A percentile compares a stretch with the other conserved stretches of the same genome.
Evolutionary conservation across 1,140 invertebrate genomes (phyloP).

Genomic region (Drosophila ambigua): DNA sequence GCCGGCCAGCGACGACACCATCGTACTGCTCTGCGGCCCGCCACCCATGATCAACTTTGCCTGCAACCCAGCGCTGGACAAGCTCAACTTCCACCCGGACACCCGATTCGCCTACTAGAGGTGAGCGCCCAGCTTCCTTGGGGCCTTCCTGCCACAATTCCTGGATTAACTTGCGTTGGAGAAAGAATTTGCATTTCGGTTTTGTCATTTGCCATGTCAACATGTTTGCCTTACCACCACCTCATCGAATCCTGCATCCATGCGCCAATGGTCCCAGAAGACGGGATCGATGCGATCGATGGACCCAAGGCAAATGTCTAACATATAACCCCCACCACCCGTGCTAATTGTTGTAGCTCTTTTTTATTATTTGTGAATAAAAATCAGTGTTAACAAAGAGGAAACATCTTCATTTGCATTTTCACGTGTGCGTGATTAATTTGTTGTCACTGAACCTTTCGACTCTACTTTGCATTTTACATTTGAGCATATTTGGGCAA

Average conservation of each 20-base stretch:
- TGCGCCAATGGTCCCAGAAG: slow-evolving; percentile 6
- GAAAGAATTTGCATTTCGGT: slow-evolving; percentile 66
- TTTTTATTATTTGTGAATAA: slow-evolving; percentile 56
- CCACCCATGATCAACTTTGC: slow-evolving; percentile 99
- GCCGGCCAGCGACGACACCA: slow-evolving; percentile 90
- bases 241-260: slow-evolving; percentile 2
- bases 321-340: slow-evolving; percentile 9
- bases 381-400: slow-evolving; percentile 50
- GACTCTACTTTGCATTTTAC: neutral
- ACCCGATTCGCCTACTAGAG: slow-evolving; percentile 94
- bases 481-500: neutral
- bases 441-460: slow-evolving; percentile 19
- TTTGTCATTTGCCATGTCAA: slow-evolving; percentile 40
- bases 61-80: slow-evolving; percentile 97
- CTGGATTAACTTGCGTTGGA: slow-evolving; percentile 17
- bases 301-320: slow-evolving; percentile 29
- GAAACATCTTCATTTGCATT: neutral
- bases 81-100: slow-evolving; percentile 92
- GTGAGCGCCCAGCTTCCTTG: slow-evolving; percentile 14
- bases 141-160: too few species aligned
- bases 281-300: slow-evolving; percentile 12
- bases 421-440: slow-evolving; percentile 13
- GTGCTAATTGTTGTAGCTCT: slow-evolving; percentile 35
- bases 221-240: slow-evolving; percentile 29
- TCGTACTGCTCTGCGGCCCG: slow-evolving; percentile 97